Evolutionary conservation across 2,888 invertebrate species (phyloP).

Genomic region (Eretmocerus hayati): DNA sequence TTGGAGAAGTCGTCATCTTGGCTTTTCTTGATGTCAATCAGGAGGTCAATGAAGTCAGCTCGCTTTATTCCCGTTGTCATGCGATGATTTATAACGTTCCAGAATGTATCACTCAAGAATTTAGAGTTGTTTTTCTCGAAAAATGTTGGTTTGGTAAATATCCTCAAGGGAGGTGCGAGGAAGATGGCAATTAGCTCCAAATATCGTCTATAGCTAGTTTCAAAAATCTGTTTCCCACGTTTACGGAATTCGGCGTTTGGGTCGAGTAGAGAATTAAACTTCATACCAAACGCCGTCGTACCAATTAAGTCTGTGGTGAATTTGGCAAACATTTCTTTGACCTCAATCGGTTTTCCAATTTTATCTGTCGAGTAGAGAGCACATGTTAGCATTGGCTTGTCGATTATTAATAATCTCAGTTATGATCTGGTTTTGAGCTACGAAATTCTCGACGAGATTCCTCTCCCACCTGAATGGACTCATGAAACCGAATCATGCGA

Average conservation of each 20-base stretch:
- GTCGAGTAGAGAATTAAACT: conserved; percentile 46
- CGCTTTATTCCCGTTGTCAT: conserved; percentile 41
- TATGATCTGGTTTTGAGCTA: too few species aligned
- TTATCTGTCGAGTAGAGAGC: conserved; percentile 5
- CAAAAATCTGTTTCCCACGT: conserved; percentile 44
- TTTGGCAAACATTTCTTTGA: conserved; percentile 31
- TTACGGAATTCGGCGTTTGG: conserved; percentile 47
- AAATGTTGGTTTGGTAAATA: conserved; percentile 41
- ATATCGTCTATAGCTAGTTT: conserved; percentile 36
- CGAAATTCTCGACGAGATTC: too few species aligned
- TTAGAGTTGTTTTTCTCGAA: conserved; percentile 37
- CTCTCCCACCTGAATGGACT: too few species aligned
- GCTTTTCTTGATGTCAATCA: conserved; percentile 44
- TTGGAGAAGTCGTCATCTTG: conserved; percentile 24
- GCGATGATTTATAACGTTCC: conserved; percentile 44
- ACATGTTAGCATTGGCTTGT: too few species aligned
- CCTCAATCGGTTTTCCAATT: conserved; percentile 13
- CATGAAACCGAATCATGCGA: too few species aligned
- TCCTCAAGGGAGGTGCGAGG: conserved; percentile 44
- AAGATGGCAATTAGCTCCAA: conserved; percentile 44
- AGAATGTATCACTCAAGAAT: conserved; percentile 45
- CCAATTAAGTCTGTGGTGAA: conserved; percentile 47
- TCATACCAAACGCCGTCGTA: conserved; percentile 48
- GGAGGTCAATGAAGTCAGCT: conserved; percentile 48
- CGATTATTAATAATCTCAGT: neutral